Base-by-base conservation (phyloP, 2,797 vertebrate genomes). In the Bradypus variegatus region DNA sequence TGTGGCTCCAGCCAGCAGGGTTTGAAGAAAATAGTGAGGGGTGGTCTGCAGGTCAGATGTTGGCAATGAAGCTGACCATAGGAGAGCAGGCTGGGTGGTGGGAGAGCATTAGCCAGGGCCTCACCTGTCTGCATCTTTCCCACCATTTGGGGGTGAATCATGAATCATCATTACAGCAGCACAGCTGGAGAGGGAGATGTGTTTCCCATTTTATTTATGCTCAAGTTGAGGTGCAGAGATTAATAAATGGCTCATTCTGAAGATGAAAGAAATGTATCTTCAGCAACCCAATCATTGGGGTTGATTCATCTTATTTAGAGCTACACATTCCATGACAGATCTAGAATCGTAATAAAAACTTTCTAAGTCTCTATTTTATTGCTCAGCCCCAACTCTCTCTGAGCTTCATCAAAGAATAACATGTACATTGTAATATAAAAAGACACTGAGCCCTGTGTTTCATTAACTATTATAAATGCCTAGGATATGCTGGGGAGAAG, bases 61-160 rank as follows among this genome's bases (percentile, higher is more conserved):
- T 82, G 62, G 11, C 12, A 5, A 25, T 67, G 64, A 6, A 5
- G 11, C 31, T 86, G 53, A 21, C n/a, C 60, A 2, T 3, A 31
- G 9, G n/a, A 31, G 6, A 50, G 25, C 4, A 2, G 13, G 8
- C 31, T 50, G 23, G 27, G 14, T 21, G 2, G 18, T 41, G 16
- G 16, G 25, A n/a, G 19, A 8, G 27, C 14, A 12, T 12, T 85
- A 12, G 4, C 45, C 2, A 25, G 33, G 2, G 2, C 9, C 0
- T 53, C 80, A 33, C 48, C 8, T 16, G 8, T 18, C 23, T 6
- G 2, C 33, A 27, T 60, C 19, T 25, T 25, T 73, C 29, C 45
- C 15, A 25, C 25, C 31, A 23, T 27, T 16, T 31, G 23, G 23
- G 38, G 7, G 10, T 31, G 14, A 62, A 36, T 9, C 10, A 3